Conservation (phyloP, 2,797 vertebrate genomes). For the Novumbra hubbsi region DNA sequence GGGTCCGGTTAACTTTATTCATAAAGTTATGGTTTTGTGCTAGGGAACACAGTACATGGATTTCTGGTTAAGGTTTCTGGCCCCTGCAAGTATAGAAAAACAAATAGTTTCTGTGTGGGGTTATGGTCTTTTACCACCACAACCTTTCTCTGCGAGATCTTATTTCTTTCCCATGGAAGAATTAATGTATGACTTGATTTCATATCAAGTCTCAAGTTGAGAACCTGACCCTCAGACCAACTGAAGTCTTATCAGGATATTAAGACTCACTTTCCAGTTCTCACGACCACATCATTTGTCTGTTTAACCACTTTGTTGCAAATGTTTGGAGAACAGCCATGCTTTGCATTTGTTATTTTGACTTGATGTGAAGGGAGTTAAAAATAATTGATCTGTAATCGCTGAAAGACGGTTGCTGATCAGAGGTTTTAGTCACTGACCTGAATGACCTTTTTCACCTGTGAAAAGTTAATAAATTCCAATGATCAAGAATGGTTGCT, state of each 20-base stretch:
- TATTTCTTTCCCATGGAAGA: conserved; percentile 44
- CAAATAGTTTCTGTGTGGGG: conserved; percentile 9
- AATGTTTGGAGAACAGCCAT: conserved; percentile 46
- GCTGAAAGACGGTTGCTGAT: conserved; percentile 16
- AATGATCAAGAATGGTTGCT: background rate
- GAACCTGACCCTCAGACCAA: conserved; percentile 54
- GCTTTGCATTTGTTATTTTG: conserved; percentile 19
- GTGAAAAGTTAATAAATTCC: conserved; percentile 39
- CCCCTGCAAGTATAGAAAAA: too few relatives aligned
- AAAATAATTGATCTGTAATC: conserved; percentile 34
- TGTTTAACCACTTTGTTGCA: conserved; percentile 61
- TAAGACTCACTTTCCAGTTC: conserved; percentile 59
- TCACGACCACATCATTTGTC: conserved; percentile 68
- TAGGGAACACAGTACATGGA: too few relatives aligned
- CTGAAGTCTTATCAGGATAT: conserved; percentile 62
- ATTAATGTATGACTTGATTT: conserved; percentile 44
- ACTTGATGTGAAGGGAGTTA: conserved; percentile 19
- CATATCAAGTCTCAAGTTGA: too few relatives aligned
- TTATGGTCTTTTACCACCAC: conserved; percentile 25
- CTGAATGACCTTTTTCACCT: conserved; percentile 26
- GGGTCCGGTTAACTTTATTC: too few relatives aligned
- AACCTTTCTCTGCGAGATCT: conserved; percentile 24
- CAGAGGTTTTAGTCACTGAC: conserved; percentile 26
- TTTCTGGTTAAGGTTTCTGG: too few relatives aligned
- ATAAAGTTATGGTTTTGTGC: too few relatives aligned